Conservation (phyloP, 2,113 vertebrate genomes). For the Mustela nigripes region DNA sequence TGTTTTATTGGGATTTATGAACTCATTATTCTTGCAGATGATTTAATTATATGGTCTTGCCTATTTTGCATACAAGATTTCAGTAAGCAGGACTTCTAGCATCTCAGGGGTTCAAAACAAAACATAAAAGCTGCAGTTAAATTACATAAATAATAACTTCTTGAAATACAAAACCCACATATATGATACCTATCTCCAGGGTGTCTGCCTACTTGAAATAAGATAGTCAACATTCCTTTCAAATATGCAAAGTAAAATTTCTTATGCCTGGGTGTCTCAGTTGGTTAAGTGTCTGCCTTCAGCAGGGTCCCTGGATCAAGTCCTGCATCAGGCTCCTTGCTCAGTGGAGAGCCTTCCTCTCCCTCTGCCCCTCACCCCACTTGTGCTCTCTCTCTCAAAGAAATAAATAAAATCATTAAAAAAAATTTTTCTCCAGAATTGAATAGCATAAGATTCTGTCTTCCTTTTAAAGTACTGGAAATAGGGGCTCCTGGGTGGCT, state of each 20-base stretch:
- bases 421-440: not conserved
- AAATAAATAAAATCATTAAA: not conserved
- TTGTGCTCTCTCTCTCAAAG: not conserved
- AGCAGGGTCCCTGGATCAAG: not conserved
- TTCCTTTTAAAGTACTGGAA: not conserved
- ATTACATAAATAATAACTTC: constrained; percentile 1
- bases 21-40: constrained; percentile 45
- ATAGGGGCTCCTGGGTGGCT: not conserved
- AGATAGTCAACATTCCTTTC: constrained; percentile 42
- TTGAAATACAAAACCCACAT: constrained; percentile 32
- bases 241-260: constrained; percentile 39
- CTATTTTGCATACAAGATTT: constrained; percentile 32
- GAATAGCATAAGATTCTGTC: not conserved
- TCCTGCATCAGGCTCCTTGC: not conserved
- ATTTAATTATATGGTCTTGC: constrained; percentile 25
- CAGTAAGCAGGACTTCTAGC: not conserved
- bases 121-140: constrained; percentile 34
- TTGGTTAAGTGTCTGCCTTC: not conserved
- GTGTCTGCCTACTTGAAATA: constrained; percentile 37
- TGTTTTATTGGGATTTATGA: constrained; percentile 56
- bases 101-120: not conserved
- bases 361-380: not conserved
- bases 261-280: not conserved
- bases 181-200: not conserved
- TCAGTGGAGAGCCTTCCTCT: not conserved